Evolutionary conservation across 2,888 invertebrate genomes (phyloP).

Genomic region (Pollenia griseotomentosa): DNA sequence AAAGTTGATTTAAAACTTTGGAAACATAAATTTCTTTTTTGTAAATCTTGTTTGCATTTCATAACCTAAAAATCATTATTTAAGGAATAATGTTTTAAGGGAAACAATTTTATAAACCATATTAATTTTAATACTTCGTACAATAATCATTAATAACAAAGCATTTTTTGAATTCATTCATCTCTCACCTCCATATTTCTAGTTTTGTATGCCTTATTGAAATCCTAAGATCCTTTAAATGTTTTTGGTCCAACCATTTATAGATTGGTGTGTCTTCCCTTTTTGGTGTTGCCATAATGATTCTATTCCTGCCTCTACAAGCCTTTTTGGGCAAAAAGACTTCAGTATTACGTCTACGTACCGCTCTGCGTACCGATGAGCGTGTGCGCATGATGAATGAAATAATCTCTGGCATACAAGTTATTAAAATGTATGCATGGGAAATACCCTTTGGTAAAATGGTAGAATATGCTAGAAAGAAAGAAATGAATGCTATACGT

Average conservation of each 20-base stretch:
- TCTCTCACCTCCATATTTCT: neutral
- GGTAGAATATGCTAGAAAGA: slow-evolving; percentile 87
- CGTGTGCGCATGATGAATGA: slow-evolving; percentile 96
- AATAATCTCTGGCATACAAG: slow-evolving; percentile 93
- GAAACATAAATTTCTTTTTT: neutral
- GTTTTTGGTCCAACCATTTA: slow-evolving; percentile 74
- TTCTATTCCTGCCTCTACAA: slow-evolving; percentile 90
- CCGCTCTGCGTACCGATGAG: slow-evolving; percentile 94
- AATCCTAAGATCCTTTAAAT: neutral
- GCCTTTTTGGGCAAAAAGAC: slow-evolving; percentile 91
- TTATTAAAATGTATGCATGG: slow-evolving; percentile 99
- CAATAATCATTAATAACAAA: neutral
- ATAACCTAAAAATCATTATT: neutral
- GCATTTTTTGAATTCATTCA: neutral
- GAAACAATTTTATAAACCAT: too few relatives aligned
- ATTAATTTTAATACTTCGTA: too few relatives aligned
- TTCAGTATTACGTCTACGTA: slow-evolving; percentile 90
- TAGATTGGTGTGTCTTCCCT: slow-evolving; percentile 86
- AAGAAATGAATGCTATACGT: slow-evolving; percentile 87
- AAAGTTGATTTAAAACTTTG: neutral
- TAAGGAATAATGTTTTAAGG: neutral
- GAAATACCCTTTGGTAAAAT: slow-evolving; percentile 93
- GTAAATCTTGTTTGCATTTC: neutral
- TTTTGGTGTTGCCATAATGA: slow-evolving; percentile 86
- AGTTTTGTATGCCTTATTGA: neutral